Percentiles rank a stretch among this genome's conserved stretches.
Conservation (phyloP, 2,888 invertebrate genomes). For the Congeria kusceri region DNA sequence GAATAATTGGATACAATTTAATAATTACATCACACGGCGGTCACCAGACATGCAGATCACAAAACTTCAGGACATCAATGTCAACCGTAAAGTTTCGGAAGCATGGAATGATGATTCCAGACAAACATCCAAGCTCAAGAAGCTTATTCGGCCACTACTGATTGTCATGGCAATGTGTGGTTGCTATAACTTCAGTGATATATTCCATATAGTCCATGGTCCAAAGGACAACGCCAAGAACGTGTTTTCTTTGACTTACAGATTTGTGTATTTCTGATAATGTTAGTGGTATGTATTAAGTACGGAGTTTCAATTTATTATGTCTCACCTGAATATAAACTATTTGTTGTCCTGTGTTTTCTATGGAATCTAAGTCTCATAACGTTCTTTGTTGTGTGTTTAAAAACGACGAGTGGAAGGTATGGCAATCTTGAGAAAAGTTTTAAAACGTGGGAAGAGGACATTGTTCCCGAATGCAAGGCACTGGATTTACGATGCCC, state of each 20-base stretch:
- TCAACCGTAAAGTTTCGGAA: too few relatives aligned
- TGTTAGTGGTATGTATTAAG: not conserved
- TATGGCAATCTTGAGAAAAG: slow-evolving; percentile 27
- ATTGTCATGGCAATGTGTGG: slow-evolving; percentile 20
- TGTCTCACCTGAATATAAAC: not conserved
- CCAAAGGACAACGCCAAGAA: not conserved
- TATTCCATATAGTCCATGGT: not conserved
- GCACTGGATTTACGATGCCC: slow-evolving; percentile 25
- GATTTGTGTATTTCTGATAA: not conserved
- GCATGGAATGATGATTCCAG: too few relatives aligned
- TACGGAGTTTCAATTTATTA: slow-evolving; percentile 13
- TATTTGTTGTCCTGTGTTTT: not conserved
- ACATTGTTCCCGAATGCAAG: slow-evolving; percentile 20
- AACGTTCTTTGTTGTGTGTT: not conserved
- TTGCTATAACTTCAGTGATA: slow-evolving; percentile 31
- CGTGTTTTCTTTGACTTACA: slow-evolving; percentile 15
- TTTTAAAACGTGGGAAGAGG: slow-evolving; percentile 29
- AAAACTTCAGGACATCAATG: too few relatives aligned
- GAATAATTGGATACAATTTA: too few relatives aligned
- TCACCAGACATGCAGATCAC: too few relatives aligned
- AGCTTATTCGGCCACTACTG: slow-evolving; percentile 29
- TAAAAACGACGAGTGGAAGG: slow-evolving; percentile 23
- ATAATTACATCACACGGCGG: too few relatives aligned
- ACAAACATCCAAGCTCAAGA: slow-evolving; percentile 6
- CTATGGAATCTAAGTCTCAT: slow-evolving; percentile 8